Percentiles rank a stretch among this genome's conserved stretches.
Conservation (phyloP, 2,888 invertebrate genomes). For the Hemicrepidius hirtus region DNA sequence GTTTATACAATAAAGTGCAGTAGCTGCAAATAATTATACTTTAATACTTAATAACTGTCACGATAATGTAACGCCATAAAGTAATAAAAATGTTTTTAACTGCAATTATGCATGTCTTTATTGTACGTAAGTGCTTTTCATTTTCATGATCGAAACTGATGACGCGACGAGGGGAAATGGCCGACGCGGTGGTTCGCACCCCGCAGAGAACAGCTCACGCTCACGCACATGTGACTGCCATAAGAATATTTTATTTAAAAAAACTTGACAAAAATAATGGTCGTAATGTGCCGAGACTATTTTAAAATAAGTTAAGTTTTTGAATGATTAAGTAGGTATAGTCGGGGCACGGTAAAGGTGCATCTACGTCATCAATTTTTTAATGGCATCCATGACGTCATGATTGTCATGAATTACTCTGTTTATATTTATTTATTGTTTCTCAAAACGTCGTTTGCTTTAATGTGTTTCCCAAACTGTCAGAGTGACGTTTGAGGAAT, state of each 20-base stretch:
- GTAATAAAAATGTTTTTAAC: not conserved
- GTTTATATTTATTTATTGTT: too few species aligned
- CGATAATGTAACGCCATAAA: slow-evolving; percentile 8
- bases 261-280: not conserved
- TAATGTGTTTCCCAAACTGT: too few species aligned
- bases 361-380: too few species aligned
- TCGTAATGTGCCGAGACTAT: not conserved
- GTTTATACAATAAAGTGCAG: not conserved
- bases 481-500: too few species aligned
- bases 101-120: not conserved
- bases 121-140: not conserved
- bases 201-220: slow-evolving; percentile 15
- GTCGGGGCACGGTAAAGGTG: too few species aligned
- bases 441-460: too few species aligned
- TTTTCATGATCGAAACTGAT: slow-evolving; percentile 16
- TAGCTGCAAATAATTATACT: slow-evolving; percentile 4
- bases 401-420: too few species aligned
- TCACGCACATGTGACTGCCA: slow-evolving; percentile 17
- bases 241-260: slow-evolving; percentile 7
- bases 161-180: not conserved
- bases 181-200: slow-evolving; percentile 3
- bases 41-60: slow-evolving; percentile 12
- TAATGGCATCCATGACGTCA: too few species aligned
- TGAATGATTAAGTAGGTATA: not conserved
- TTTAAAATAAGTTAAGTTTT: not conserved